A percentile compares a stretch with the other conserved stretches of the same genome.
These are phyloP conservation scores for Myoxocephalus aenaeus DNA, from an alignment of 2,797 vertebrate species.

Conservation along the genomic window DNA sequence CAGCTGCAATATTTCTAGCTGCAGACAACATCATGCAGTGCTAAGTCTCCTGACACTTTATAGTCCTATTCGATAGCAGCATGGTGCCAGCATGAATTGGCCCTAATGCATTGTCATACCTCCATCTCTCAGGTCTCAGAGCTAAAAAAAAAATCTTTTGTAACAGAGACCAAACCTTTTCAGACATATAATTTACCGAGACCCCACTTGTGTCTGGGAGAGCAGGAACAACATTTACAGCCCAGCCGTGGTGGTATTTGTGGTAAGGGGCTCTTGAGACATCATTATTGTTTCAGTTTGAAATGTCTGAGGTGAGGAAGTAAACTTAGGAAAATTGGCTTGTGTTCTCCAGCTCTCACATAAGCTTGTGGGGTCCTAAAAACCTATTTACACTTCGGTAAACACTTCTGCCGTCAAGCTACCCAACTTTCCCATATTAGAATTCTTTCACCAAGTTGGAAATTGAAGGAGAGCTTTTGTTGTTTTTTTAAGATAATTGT, in stretches of 20 bases:
- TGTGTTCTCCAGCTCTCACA: constrained; percentile 20
- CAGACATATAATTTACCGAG: constrained; percentile 18
- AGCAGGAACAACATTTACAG: constrained; percentile 13
- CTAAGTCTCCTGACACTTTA: constrained; percentile 9
- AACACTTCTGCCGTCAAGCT: constrained; percentile 7
- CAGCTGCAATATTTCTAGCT: too few species aligned
- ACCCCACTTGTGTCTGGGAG: constrained; percentile 16
- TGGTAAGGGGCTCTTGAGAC: constrained; percentile 40
- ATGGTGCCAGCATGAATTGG: constrained; percentile 15
- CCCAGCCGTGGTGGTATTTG: constrained; percentile 7
- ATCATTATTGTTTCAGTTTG: constrained; percentile 46
- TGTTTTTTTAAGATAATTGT: background rate
- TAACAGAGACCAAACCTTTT: constrained; percentile 8
- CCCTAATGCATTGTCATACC: constrained; percentile 1
- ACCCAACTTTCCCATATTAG: constrained; percentile 10
- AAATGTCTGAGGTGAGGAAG: constrained; percentile 25
- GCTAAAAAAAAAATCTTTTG: background rate
- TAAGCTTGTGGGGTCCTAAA: constrained; percentile 9
- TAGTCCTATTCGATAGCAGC: background rate
- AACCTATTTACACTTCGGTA: constrained; percentile 6
- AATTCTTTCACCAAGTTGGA: background rate
- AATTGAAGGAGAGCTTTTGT: background rate
- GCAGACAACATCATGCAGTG: background rate
- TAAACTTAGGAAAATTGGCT: constrained; percentile 38
- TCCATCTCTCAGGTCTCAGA: constrained; percentile 3